A percentile compares a stretch with the other conserved stretches of the same genome.
phyloP scores from a whole-genome alignment of 2,888 invertebrate species.

The Chouioia cunea region DNA sequence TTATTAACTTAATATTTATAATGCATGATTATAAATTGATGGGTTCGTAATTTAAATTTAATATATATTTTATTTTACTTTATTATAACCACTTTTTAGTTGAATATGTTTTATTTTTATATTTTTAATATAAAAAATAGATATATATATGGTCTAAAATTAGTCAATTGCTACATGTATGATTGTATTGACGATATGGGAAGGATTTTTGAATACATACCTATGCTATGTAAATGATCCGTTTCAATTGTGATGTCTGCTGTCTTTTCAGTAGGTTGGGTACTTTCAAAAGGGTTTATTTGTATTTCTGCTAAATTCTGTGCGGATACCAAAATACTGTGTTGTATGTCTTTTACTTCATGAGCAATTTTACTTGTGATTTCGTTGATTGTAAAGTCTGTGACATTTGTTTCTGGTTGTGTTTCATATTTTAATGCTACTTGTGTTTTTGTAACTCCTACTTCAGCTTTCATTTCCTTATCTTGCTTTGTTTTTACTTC shows the following conservation, averaged over 20 bases:
- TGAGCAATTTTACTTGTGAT: slow-evolving; percentile 60
- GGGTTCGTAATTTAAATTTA: no score
- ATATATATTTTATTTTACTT: no score
- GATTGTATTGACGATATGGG: slow-evolving; percentile 30
- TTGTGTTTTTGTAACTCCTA: slow-evolving; percentile 67
- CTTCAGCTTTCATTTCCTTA: slow-evolving; percentile 68
- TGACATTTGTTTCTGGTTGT: slow-evolving; percentile 55
- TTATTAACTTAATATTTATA: no score
- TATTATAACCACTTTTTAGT: no score
- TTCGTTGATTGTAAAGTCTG: slow-evolving; percentile 56
- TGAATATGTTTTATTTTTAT: no score
- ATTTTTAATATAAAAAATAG: no score
- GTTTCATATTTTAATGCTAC: slow-evolving; percentile 67
- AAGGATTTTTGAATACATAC: slow-evolving; percentile 57
- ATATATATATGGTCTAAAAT: neutral
- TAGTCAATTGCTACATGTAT: neutral
- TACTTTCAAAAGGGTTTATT: slow-evolving; percentile 65
- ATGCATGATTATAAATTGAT: no score
- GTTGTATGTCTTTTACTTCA: slow-evolving; percentile 62
- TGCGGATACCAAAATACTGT: slow-evolving; percentile 71
- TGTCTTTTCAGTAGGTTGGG: slow-evolving; percentile 68
- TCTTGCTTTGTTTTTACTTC: slow-evolving; percentile 67
- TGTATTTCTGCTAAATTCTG: slow-evolving; percentile 69
- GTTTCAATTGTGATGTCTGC: slow-evolving; percentile 64
- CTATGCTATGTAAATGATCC: slow-evolving; percentile 59